Evolutionary conservation across 2,888 invertebrate species (phyloP).

Genomic region (Oasisia sp.): DNA sequence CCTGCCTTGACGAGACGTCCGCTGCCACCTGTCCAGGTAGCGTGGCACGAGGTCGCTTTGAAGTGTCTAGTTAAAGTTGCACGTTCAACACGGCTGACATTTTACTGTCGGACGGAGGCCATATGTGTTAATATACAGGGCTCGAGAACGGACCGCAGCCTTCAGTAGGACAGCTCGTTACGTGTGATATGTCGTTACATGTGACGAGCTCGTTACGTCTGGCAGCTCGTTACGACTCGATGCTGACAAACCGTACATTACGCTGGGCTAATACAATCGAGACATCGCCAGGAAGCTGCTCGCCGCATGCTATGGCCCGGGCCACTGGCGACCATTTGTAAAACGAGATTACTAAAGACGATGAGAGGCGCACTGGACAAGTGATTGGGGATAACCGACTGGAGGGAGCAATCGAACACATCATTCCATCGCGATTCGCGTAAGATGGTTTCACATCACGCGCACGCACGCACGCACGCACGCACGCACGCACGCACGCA

Average conservation of each 20-base stretch:
- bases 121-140: neutral
- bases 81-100: neutral
- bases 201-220: neutral
- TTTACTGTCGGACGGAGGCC: neutral
- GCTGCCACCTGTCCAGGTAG: too few relatives aligned
- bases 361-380: neutral
- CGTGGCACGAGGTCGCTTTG: too few relatives aligned
- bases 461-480: too few relatives aligned
- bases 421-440: neutral
- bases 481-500: too few relatives aligned
- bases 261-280: neutral
- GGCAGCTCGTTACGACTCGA: neutral
- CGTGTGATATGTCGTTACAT: neutral
- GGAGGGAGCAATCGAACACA: neutral
- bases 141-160: neutral
- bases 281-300: neutral
- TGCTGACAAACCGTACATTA: neutral
- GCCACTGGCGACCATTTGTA: neutral
- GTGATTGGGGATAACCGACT: neutral
- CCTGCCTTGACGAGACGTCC: too few relatives aligned
- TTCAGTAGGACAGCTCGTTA: neutral
- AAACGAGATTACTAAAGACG: neutral
- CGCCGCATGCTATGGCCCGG: neutral
- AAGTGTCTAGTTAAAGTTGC: neutral
- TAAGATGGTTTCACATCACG: too few relatives aligned